These are phyloP conservation scores for Heliconius hortense DNA, from an alignment of 2,888 invertebrate genomes.

Conservation along the genomic window DNA sequence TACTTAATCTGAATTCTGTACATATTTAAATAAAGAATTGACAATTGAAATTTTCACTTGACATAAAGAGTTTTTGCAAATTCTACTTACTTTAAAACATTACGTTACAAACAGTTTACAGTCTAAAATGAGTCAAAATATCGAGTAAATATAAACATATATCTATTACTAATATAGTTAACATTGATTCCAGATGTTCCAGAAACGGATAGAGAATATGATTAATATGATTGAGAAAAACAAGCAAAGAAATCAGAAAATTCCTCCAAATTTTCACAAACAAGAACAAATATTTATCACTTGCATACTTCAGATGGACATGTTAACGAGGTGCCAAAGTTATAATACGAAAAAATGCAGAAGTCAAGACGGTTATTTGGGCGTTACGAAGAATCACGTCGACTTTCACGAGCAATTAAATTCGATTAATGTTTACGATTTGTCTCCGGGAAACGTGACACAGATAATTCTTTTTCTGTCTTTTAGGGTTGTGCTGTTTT, in stretches of 20 bases:
- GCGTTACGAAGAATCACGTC: conserved; percentile 39
- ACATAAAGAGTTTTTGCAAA: no score
- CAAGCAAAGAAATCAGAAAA: neutral
- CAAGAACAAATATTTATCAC: conserved; percentile 37
- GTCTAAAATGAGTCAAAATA: no score
- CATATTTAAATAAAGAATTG: no score
- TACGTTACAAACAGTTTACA: no score
- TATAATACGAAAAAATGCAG: conserved; percentile 41
- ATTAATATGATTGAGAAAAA: neutral
- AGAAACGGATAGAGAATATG: no score
- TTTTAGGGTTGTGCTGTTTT: conserved; percentile 36
- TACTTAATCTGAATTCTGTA: no score
- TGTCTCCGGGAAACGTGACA: conserved; percentile 35
- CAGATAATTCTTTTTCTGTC: conserved; percentile 31
- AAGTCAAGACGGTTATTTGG: conserved; percentile 26
- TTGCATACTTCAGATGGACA: conserved; percentile 40
- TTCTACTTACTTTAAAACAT: no score
- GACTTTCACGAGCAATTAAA: conserved; percentile 44
- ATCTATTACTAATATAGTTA: no score
- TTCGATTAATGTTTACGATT: conserved; percentile 42
- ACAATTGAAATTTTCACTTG: no score
- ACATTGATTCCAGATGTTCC: no score
- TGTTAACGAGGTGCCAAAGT: conserved; percentile 42
- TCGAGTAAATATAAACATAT: no score
- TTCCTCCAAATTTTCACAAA: neutral